phyloP scores from a whole-genome alignment of 53 echinoderm and acorn worm species.

The Patiria pectinifera region DNA sequence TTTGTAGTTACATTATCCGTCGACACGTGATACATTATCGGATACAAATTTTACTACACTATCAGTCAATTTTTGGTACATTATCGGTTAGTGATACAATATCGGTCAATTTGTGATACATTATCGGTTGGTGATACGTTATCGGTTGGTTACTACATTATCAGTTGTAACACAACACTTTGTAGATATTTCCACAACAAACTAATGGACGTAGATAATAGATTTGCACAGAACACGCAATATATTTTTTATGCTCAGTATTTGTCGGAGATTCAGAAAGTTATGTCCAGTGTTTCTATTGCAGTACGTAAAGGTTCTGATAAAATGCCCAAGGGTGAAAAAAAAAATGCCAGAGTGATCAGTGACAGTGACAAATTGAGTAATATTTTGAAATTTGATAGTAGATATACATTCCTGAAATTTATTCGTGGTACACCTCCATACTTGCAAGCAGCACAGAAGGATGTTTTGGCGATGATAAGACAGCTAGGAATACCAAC shows the following conservation, averaged over 20 bases:
- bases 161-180: no score
- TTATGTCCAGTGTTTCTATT: slow-evolving; percentile 80
- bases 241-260: slow-evolving; percentile 87
- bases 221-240: slow-evolving; percentile 75
- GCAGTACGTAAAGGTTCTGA: slow-evolving; percentile 72
- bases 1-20: no score
- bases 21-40: no score
- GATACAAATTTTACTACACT: no score
- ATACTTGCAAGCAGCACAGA: slow-evolving; percentile 72
- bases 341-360: no score
- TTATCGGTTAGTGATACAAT: no score
- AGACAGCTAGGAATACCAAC: slow-evolving; percentile 71
- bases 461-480: slow-evolving; percentile 79
- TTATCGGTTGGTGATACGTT: no score
- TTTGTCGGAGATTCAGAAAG: slow-evolving; percentile 73
- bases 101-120: no score
- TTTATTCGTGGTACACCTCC: slow-evolving; percentile 74
- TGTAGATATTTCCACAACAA: slow-evolving; percentile 76
- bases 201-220: slow-evolving; percentile 73
- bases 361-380: not conserved
- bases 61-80: no score
- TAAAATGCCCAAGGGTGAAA: slow-evolving; percentile 35
- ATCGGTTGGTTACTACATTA: no score
- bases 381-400: slow-evolving; percentile 36
- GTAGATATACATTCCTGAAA: slow-evolving; percentile 40